Base-by-base conservation (phyloP, 2,113 vertebrate species). In the Ceyx melanurus region DNA sequence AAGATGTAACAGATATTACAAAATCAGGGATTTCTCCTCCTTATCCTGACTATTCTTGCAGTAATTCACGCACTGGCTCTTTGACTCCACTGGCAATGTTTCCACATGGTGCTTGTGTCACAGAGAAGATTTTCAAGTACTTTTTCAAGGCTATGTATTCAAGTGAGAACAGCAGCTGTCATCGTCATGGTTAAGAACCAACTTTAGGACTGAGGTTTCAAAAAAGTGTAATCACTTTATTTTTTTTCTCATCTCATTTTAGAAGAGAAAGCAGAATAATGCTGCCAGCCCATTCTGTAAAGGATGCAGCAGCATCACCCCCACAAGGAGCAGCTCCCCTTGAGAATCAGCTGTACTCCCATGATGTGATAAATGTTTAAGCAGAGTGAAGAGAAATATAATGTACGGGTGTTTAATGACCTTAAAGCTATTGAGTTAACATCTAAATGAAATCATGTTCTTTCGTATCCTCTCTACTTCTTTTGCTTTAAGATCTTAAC, bases 131-230 rank as follows among this genome's bases (percentile, higher is more conserved):
- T 89, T 89, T 72, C 48, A 92, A 93, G 85, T 48, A 60, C 40
- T 83, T 95, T 91, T 83, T 74, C 74, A 84, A 83, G 37, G 70
- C 28, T 71, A 23, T 1, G 0, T 64, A 48, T 77, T 83, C 79
- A 89, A 73, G 54, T 60, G 65, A 94, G 48, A 74, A 35, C 72
- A 91, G 77, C 64, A 94, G 86, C 90, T 90, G 68, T 61, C 82
- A 74, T 8, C 18, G 14, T 15, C 73, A 83, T 48, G 33, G 56
- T 86, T 84, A 66, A 85, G 71, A 92, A 73, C 19, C 28, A 76
- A 28, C 58, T 80, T 48, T 91, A 82, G 48, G 25, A 68, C 53
- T 65, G 35, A 82, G 26, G 53, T 71, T 83, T 93, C 17, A 84
- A 60, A 75, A 42, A 58, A 17, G 4, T 35, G 45, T 56, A 61